Conservation (phyloP, 2,888 invertebrate genomes). For the Pogonocherus hispidulus region DNA sequence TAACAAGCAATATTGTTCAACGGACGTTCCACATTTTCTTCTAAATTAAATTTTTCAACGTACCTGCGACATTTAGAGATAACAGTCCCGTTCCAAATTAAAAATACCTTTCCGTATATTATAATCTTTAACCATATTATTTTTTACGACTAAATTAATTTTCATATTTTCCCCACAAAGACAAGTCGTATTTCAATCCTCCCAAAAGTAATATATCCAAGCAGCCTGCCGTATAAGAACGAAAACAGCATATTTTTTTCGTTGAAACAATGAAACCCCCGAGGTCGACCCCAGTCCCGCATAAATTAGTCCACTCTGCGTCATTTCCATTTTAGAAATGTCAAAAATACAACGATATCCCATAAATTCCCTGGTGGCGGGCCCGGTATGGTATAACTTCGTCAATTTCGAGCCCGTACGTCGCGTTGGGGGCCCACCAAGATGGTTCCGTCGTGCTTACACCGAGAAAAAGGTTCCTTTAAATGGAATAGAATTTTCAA, state of each 20-base stretch:
- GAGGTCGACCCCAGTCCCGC: not conserved
- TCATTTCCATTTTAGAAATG: constrained; percentile 11
- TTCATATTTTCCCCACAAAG: too few relatives aligned
- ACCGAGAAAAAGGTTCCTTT: not conserved
- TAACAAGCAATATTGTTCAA: too few relatives aligned
- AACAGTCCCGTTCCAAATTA: too few relatives aligned
- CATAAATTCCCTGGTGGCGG: constrained; percentile 12
- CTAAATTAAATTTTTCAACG: too few relatives aligned
- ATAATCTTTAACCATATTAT: too few relatives aligned
- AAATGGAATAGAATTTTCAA: not conserved
- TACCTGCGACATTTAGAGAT: too few relatives aligned
- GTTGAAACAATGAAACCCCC: not conserved
- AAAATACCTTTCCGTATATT: too few relatives aligned
- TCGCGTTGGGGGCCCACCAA: constrained; percentile 33
- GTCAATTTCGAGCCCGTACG: not conserved
- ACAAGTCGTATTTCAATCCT: too few relatives aligned
- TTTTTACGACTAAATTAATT: too few relatives aligned
- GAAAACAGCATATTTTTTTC: constrained; percentile 9
- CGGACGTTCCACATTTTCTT: too few relatives aligned
- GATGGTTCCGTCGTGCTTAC: constrained; percentile 9
- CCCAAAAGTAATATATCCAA: not conserved
- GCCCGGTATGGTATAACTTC: constrained; percentile 7
- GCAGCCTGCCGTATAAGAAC: not conserved
- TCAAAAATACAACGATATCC: constrained; percentile 10
- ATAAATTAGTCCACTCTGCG: constrained; percentile 10